Percentiles rank a stretch among this genome's conserved stretches.
Conservation (phyloP, 2,113 vertebrate species). For the Gallinago media region DNA sequence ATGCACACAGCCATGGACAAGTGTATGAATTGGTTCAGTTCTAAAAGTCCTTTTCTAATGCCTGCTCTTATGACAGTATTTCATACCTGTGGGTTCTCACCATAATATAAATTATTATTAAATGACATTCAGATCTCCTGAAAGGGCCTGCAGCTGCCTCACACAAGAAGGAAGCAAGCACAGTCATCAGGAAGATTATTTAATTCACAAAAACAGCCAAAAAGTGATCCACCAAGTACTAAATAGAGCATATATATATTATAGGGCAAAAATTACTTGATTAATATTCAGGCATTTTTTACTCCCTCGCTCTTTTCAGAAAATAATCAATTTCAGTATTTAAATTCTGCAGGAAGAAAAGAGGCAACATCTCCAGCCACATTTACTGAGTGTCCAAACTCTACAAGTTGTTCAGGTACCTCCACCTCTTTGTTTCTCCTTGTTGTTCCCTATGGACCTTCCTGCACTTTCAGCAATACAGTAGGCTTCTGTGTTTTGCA, state of each 20-base stretch:
- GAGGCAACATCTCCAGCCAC: neutral
- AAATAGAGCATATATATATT: neutral
- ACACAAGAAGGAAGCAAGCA: neutral
- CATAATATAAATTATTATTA: neutral
- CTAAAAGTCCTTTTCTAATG: neutral
- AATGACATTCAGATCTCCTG: neutral
- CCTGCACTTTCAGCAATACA: neutral
- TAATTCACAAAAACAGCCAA: neutral
- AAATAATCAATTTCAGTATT: neutral
- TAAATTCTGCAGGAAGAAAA: slow-evolving; percentile 42
- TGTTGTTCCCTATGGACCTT: neutral
- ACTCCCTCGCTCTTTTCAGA: neutral
- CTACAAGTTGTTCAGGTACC: slow-evolving; percentile 59
- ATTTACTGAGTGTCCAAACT: slow-evolving; percentile 43
- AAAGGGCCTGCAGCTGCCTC: neutral
- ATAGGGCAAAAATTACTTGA: neutral
- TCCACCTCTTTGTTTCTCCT: neutral
- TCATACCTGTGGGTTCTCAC: neutral
- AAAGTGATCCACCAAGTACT: neutral
- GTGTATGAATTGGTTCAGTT: neutral
- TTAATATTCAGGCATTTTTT: neutral
- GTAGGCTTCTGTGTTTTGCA: slow-evolving; percentile 33
- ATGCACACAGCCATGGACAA: neutral
- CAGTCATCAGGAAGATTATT: neutral
- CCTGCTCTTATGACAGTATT: neutral